These are phyloP conservation scores for Catagonus wagneri DNA, from an alignment of 2,113 vertebrate species.

Conservation along the genomic window DNA sequence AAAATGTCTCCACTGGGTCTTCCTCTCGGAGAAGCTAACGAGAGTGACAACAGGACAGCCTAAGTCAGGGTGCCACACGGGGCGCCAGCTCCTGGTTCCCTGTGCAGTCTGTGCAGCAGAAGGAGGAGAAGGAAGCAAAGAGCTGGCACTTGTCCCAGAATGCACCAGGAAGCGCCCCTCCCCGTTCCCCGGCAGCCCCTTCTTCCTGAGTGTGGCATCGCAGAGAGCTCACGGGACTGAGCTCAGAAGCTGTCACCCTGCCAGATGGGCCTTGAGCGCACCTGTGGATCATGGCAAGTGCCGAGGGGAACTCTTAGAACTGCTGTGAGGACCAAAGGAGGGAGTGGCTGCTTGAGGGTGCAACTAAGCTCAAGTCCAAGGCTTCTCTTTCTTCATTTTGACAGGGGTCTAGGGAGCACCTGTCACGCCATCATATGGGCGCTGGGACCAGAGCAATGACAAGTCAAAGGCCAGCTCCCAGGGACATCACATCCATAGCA, in stretches of 20 bases:
- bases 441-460: background rate
- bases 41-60: background rate
- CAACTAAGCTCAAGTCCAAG: fast-evolving
- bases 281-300: background rate
- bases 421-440: fast-evolving
- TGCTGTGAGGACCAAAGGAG: background rate
- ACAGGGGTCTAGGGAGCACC: background rate
- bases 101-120: background rate
- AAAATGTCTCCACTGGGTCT: background rate
- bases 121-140: background rate
- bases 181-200: background rate
- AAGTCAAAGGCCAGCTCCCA: background rate
- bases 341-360: background rate
- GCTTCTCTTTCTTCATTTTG: background rate
- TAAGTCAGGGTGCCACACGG: background rate
- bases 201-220: fast-evolving
- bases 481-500: no score
- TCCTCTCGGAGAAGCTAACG: background rate
- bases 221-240: background rate
- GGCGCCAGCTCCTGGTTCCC: background rate
- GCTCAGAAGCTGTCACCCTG: background rate
- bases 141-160: background rate
- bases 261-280: background rate
- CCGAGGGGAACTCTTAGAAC: background rate
- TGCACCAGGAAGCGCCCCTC: background rate